Base-by-base conservation (phyloP, 2,113 vertebrate genomes). In the Tapirus terrestris region DNA sequence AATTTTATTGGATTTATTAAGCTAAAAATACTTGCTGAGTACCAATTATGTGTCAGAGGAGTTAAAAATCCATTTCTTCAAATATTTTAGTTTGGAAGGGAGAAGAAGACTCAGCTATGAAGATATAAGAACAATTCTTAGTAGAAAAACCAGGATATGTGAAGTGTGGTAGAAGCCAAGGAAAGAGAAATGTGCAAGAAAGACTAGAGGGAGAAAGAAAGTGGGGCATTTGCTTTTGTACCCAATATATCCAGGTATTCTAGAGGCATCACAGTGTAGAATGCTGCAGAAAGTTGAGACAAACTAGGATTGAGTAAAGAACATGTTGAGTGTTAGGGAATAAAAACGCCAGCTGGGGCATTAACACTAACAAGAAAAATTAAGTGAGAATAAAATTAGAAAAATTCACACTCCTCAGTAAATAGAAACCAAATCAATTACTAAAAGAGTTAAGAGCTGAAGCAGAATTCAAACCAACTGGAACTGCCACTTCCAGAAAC, bases 361-460 rank as follows among this genome's bases (percentile, higher is more conserved):
- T 70, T 88, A 88, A 45, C 33, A 90, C 31, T 82, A 18, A 84
- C 11, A 31, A 84, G 36, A 65, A 88, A 76, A 88, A 61, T 75
- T 45, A 92, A 88, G 3, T 43, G 16, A 85, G 68, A 76, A 85
- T 87, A 94, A 90, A 96, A 86, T 39, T 4, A 43, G 18, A 94
- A 87, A 82, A 91, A 80, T 51, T 33, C 23, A 88, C 31, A 70
- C 9, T 70, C 58, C 21, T 93, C 48, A 80, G 6, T 63, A 82
- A 93, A 72, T 20, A 81, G 8, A 84, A 88, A 81, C n/a, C 27
- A 94, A 84, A 88, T 45, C 33, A 60, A 89, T 70, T 61, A 80
- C 31, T 58, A 83, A 77, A 83, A 65, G 27, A 86, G 1, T 43
- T 68, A 36, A 75, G 12, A 83, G 18, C 36, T 12, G 13, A 89